Base-by-base conservation (phyloP, 2,797 vertebrate species). In the Oreochromis grahami region DNA sequence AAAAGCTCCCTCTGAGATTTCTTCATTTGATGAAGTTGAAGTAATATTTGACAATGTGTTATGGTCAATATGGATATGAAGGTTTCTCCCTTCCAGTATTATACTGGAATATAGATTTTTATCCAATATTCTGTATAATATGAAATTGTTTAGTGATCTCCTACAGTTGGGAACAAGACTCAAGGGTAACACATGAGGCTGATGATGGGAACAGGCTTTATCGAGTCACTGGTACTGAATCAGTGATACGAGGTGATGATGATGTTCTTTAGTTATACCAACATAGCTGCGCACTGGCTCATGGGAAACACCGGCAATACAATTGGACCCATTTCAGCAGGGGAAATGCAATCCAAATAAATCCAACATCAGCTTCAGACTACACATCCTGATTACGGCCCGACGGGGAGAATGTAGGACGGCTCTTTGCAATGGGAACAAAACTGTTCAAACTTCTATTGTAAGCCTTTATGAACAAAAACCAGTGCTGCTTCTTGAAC, bases 121-220 rank as follows among this genome's bases (percentile, higher is more conserved):
- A 9, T 1, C 36, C 63, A 43, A 0, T 26, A 6, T 24, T 68
- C 36, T 41, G 0, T 68, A 24, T 43, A 24, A 3, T 43, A 38
- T 68, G 36, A 21, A n/a, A 2, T 3, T 36, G 32, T n/a, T 63
- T 36, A n/a, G 32, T 63, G 58, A 34, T 65, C 11, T 21, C 4
- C 19, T 1, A 14, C 11, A 38, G 13, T 43, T 43, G 1, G 34
- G n/a, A 6, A 43, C 5, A 6, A 24, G 38, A 9, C 2, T 41
- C 63, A 68, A 65, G 36, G n/a, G 36, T 24, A 41, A 41, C 12
- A 24, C n/a, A 24, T 8, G n/a, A 21, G 36, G 36, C 12, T 24
- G 60, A 6, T 65, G 60, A 24, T 0, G 8, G 2, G 38, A 68
- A 26, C 21, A 26, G 8, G 21, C 21, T 43, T 68, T 6, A 68